phyloP scores from a whole-genome alignment of 2,797 vertebrate species.

The Molossus molossus region DNA sequence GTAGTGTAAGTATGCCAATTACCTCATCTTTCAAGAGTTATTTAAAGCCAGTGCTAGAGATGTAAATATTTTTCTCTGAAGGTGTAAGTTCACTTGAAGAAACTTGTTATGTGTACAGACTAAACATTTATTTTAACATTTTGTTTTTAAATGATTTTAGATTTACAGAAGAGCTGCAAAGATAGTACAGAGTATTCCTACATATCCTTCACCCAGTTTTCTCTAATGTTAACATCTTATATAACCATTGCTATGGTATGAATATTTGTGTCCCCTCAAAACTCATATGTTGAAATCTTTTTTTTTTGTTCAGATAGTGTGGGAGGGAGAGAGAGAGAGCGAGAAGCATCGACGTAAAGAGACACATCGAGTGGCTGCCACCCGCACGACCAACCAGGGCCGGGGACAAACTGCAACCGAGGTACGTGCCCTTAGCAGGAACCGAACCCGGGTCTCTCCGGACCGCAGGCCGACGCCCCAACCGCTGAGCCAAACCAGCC shows the following conservation, averaged over 20 bases:
- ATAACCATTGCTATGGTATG: background rate
- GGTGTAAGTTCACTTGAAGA: constrained; percentile 39
- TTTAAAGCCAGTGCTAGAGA: constrained; percentile 60
- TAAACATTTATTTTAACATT: constrained; percentile 56
- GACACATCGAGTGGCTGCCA: no score
- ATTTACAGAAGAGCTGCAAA: constrained; percentile 55
- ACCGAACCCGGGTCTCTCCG: no score
- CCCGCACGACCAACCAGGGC: no score
- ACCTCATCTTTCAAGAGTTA: constrained; percentile 61
- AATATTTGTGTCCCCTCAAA: background rate
- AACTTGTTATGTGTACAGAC: constrained; percentile 49
- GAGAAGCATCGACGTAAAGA: no score
- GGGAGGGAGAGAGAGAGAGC: no score
- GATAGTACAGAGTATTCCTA: background rate
- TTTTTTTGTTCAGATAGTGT: no score
- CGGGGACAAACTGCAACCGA: no score
- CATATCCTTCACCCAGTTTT: background rate
- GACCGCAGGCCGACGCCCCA: no score
- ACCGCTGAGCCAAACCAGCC: no score
- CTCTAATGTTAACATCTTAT: constrained; percentile 37
- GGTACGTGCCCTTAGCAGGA: no score
- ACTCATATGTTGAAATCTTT: constrained; percentile 10
- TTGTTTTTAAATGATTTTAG: constrained; percentile 55
- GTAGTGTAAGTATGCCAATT: background rate
- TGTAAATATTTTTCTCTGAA: constrained; percentile 44